A percentile compares a stretch with the other conserved stretches of the same genome.
Evolutionary conservation across 2,797 vertebrate species (phyloP).

Genomic region (Pampus argenteus): DNA sequence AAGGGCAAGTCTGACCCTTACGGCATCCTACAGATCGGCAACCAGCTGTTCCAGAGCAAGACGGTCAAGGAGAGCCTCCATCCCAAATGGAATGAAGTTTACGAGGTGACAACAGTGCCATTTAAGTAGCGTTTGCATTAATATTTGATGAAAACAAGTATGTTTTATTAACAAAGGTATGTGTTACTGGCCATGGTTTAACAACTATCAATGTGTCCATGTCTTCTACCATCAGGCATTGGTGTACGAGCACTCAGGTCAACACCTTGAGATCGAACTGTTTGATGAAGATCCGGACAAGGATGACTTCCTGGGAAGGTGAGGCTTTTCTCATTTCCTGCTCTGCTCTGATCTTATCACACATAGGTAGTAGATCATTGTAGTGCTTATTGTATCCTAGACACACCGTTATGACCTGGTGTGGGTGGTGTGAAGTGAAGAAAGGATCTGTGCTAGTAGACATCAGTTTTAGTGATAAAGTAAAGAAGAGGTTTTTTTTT

Average conservation of each 20-base stretch:
- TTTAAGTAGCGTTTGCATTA: neutral
- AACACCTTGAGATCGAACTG: conserved; percentile 96
- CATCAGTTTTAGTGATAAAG: conserved; percentile 20
- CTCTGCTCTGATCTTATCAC: conserved; percentile 22
- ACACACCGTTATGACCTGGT: neutral
- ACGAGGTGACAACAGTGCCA: conserved; percentile 93
- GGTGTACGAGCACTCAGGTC: conserved; percentile 94
- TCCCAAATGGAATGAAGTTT: conserved; percentile 98
- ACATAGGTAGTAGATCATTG: too few species aligned
- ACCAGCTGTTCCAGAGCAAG: conserved; percentile 96
- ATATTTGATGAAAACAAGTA: neutral
- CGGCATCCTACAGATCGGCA: conserved; percentile 92
- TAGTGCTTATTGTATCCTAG: neutral
- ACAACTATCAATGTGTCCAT: conserved; percentile 10
- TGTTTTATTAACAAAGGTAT: neutral
- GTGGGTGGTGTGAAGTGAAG: neutral
- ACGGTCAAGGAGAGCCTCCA: conserved; percentile 95
- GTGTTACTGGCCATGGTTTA: conserved; percentile 16
- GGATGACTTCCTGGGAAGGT: conserved; percentile 98
- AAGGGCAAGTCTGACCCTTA: conserved; percentile 99
- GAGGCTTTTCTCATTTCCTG: conserved; percentile 50
- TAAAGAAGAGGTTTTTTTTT: conserved; percentile 11
- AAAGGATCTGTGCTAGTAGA: neutral
- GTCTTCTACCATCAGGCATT: conserved; percentile 87
- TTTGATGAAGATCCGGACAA: conserved; percentile 99